Base-by-base conservation (phyloP, 2,888 invertebrate species). In the Baccha elongata region DNA sequence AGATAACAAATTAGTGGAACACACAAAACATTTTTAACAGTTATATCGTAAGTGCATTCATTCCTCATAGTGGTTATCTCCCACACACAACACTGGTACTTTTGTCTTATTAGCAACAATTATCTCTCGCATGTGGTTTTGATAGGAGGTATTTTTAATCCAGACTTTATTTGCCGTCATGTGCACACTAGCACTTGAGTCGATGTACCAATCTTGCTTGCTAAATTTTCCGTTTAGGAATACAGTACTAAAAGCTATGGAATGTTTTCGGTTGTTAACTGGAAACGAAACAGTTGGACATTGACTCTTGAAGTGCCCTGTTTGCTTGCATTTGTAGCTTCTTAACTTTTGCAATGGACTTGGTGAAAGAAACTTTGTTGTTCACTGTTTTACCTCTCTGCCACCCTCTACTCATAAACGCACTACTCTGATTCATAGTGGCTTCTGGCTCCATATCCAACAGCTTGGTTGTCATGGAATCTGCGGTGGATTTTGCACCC, bases 171-270 rank as follows among this genome's bases (percentile, higher is more conserved):
- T n/a, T n/a, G n/a, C n/a, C n/a, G n/a, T n/a, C n/a, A n/a, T n/a
- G n/a, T 26, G 26, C 3, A 26, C 26, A 6, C 26, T 26, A 17
- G 87, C 87, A 5, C 87, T 87, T 6, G 85, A 85, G 64, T 88
- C 87, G 48, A 44, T 19, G 19, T 87, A 88, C 84, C 85, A 88
- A 40, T 87, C 86, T n/a, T 53, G 52, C 15, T 84, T 86, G n/a
- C 71, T 26, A 26, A 26, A 26, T 26, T 6, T 26, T 26, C 26
- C n/a, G n/a, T n/a, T n/a, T n/a, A n/a, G n/a, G n/a, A 62, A 62
- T n/a, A 74, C 60, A 86, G 86, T 21, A 84, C 87, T 86, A 75
- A 87, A 87, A 19, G 84, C 86, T 58, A 84, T 85, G 13, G 62
- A 60, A 17, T 73, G 67, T 58, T 78, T 72, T 5, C n/a, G n/a